A percentile compares a stretch with the other conserved stretches of the same genome.
These are phyloP conservation scores for Pangasianodon hypophthalmus DNA, from an alignment of 2,113 vertebrate species.

Conservation along the genomic window DNA sequence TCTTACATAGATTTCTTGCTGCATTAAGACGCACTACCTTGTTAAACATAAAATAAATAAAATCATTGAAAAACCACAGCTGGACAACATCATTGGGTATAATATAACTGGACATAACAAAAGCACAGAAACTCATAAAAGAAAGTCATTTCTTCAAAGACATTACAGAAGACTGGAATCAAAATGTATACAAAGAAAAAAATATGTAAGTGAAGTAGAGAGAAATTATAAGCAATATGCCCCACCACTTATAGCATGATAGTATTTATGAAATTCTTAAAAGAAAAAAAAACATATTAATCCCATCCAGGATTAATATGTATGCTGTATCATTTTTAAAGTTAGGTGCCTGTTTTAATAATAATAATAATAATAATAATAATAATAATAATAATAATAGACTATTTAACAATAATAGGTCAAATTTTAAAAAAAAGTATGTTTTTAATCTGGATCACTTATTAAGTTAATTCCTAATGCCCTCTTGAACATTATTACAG, in stretches of 20 bases:
- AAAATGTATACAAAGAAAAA: neutral
- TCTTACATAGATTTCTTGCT: neutral
- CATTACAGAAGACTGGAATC: neutral
- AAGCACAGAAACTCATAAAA: neutral
- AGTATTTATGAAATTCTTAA: neutral
- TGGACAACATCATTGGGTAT: neutral
- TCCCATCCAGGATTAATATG: no score
- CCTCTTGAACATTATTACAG: neutral
- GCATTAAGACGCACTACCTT: neutral
- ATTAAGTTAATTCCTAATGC: neutral
- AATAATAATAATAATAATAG: neutral
- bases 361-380: neutral
- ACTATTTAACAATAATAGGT: neutral
- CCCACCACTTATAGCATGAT: neutral
- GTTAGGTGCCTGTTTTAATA: neutral
- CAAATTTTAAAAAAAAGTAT: neutral
- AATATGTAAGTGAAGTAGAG: neutral
- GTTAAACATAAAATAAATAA: neutral
- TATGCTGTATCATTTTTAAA: no score
- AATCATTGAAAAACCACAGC: neutral
- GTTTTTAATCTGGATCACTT: neutral
- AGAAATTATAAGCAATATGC: neutral
- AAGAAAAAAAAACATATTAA: neutral
- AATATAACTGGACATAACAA: neutral
- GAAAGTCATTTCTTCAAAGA: neutral